Conservation (phyloP, 2,888 invertebrate species). For the Nezara viridula region DNA sequence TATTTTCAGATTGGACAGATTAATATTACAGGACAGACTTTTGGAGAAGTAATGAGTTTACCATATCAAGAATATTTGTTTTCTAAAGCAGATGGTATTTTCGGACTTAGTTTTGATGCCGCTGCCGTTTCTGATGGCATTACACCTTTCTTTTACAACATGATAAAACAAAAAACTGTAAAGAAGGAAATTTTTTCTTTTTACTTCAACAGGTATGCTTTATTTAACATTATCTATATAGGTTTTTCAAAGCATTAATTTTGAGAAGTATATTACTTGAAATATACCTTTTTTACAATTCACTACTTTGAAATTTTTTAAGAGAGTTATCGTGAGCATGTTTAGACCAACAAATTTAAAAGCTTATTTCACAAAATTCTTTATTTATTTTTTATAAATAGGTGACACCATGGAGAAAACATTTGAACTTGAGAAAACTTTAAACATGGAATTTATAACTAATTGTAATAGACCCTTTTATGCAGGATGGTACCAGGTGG, state of each 20-base stretch:
- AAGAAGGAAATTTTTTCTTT: slow-evolving; percentile 76
- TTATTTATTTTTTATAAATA: too few relatives aligned
- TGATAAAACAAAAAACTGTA: slow-evolving; percentile 73
- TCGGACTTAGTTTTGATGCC: slow-evolving; percentile 76
- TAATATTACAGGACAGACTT: slow-evolving; percentile 75
- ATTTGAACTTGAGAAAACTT: too few relatives aligned
- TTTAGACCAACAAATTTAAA: too few relatives aligned
- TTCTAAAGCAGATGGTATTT: slow-evolving; percentile 80
- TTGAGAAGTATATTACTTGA: too few relatives aligned
- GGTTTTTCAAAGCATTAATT: not conserved
- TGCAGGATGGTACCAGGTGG: too few relatives aligned
- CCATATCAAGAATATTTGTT: slow-evolving; percentile 76
- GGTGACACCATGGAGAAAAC: too few relatives aligned
- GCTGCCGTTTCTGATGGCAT: slow-evolving; percentile 71
- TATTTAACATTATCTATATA: not conserved
- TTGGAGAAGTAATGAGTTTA: slow-evolving; percentile 78
- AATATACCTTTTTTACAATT: too few relatives aligned
- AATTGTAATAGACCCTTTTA: too few relatives aligned
- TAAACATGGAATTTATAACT: too few relatives aligned
- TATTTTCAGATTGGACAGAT: slow-evolving; percentile 73
- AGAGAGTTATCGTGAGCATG: too few relatives aligned
- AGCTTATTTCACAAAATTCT: too few relatives aligned
- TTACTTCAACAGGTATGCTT: slow-evolving; percentile 76
- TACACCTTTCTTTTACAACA: slow-evolving; percentile 77
- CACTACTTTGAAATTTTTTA: too few relatives aligned